Conservation (phyloP, 2,113 vertebrate species). For the Enhydra lutris region DNA sequence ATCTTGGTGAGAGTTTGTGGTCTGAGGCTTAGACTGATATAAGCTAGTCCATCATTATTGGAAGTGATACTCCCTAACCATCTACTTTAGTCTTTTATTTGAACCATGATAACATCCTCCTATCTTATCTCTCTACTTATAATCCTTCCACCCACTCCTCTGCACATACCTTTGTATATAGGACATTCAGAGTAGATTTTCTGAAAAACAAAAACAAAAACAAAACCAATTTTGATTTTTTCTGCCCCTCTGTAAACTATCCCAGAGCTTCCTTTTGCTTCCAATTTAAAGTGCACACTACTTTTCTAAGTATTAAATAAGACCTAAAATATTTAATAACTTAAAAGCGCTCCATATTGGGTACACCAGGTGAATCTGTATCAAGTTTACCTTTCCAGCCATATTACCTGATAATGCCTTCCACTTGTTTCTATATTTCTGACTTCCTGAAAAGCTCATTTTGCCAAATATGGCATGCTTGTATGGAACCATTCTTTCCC, state of each 20-base stretch:
- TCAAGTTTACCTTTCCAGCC: background rate
- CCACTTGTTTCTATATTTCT: background rate
- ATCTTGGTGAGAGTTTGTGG: background rate
- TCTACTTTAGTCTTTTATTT: background rate
- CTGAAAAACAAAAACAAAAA: background rate
- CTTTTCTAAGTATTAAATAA: background rate
- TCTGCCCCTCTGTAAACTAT: background rate
- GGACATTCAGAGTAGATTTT: background rate
- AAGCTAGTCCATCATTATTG: background rate
- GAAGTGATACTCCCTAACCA: background rate
- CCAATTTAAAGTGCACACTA: background rate
- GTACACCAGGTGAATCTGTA: background rate
- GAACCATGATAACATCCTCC: background rate
- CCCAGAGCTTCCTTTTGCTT: background rate
- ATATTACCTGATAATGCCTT: background rate
- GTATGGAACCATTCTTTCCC: background rate
- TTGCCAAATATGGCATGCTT: background rate
- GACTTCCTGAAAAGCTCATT: background rate
- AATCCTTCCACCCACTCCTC: background rate
- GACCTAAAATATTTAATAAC: background rate
- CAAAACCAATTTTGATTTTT: background rate
- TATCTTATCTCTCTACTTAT: background rate
- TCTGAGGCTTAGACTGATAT: background rate
- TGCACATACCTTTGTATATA: background rate
- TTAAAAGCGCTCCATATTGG: background rate